phyloP scores from a whole-genome alignment of 2,797 vertebrate genomes.

The Sebastes reedi region DNA sequence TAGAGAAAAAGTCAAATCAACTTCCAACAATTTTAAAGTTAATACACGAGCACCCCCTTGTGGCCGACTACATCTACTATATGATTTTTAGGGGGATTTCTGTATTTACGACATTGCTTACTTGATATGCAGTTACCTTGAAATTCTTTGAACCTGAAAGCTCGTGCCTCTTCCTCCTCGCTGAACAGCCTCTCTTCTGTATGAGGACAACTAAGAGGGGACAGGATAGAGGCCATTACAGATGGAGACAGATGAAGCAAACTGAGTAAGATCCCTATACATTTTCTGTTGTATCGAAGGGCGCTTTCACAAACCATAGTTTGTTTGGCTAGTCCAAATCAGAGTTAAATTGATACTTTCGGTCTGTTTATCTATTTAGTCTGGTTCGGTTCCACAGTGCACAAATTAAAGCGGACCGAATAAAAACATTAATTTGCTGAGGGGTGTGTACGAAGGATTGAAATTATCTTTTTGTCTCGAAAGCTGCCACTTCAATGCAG shows the following conservation, averaged over 20 bases:
- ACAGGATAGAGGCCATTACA: neutral
- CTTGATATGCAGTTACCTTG: conserved; percentile 83
- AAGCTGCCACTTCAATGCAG: too few species aligned
- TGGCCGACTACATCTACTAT: conserved; percentile 13
- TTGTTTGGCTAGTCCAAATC: too few species aligned
- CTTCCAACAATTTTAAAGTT: neutral
- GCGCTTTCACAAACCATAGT: too few species aligned
- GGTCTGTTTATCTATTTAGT: too few species aligned
- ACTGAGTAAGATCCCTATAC: neutral
- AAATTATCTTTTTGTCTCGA: too few species aligned
- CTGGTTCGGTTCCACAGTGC: too few species aligned
- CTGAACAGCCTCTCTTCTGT: conserved; percentile 86
- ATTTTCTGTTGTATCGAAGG: neutral
- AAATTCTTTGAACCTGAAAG: conserved; percentile 86
- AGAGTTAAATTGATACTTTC: too few species aligned
- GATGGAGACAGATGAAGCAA: neutral
- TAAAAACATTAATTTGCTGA: too few species aligned
- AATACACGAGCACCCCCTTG: conserved; percentile 49
- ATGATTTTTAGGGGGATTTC: neutral
- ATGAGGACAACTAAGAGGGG: conserved; percentile 86
- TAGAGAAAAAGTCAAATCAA: neutral
- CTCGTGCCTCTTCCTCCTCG: conserved; percentile 87
- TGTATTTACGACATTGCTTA: neutral
- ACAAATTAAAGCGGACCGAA: too few species aligned
- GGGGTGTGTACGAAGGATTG: too few species aligned